Conservation (phyloP, 2,888 invertebrate species). For the Altica lythri region DNA sequence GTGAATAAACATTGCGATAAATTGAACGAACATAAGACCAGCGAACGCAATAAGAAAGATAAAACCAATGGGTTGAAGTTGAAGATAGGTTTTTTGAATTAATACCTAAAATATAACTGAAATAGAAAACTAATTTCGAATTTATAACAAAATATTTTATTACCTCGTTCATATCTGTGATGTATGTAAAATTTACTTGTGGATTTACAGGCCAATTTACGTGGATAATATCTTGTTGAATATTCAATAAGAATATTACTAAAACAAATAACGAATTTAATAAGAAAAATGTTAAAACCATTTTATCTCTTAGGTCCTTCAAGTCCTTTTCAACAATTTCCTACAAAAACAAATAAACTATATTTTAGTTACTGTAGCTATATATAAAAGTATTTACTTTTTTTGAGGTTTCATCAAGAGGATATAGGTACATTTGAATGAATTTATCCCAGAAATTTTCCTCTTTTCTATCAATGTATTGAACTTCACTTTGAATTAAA, state of each 20-base stretch:
- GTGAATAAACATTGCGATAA: conserved; percentile 76
- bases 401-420: conserved; percentile 70
- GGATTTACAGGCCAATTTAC: conserved; percentile 71
- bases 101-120: conserved; percentile 56
- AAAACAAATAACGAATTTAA: conserved; percentile 77
- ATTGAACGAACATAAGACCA: conserved; percentile 71
- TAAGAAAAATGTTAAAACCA: conserved; percentile 74
- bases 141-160: conserved; percentile 11
- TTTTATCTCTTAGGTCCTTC: conserved; percentile 68
- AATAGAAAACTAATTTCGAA: too few relatives aligned
- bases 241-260: conserved; percentile 73
- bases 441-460: conserved; percentile 78
- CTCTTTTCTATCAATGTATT: conserved; percentile 69
- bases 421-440: conserved; percentile 75
- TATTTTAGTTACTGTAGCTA: not conserved
- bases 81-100: conserved; percentile 64
- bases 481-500: conserved; percentile 66
- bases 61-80: conserved; percentile 75
- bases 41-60: conserved; percentile 76
- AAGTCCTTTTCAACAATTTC: conserved; percentile 57
- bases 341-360: conserved; percentile 47
- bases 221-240: conserved; percentile 72
- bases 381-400: conserved; percentile 60
- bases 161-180: conserved; percentile 47
- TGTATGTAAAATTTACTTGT: conserved; percentile 56